Percentiles rank a stretch among this genome's conserved stretches.
Evolutionary conservation across 2,113 vertebrate genomes (phyloP).

Genomic region (Leucoraja erinaceus): DNA sequence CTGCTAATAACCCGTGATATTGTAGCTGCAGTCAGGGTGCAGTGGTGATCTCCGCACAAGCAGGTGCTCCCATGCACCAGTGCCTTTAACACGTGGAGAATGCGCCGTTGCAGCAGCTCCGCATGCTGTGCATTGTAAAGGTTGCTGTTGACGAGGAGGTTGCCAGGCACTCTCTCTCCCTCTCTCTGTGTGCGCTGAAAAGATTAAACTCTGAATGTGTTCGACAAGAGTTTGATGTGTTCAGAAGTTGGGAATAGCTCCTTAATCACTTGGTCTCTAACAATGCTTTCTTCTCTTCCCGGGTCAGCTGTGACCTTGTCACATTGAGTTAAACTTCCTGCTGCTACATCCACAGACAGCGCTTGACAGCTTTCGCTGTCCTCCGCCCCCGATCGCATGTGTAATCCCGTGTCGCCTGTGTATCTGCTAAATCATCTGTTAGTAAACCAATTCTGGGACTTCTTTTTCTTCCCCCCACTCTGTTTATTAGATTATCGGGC

Average conservation of each 20-base stretch:
- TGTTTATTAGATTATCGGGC: slow-evolving; percentile 79
- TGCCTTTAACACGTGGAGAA: no score
- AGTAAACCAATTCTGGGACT: slow-evolving; percentile 80
- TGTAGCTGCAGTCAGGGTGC: no score
- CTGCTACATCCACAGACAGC: slow-evolving; percentile 69
- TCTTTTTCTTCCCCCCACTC: slow-evolving; percentile 57
- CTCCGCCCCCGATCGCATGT: slow-evolving; percentile 60
- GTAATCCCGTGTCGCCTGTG: slow-evolving; percentile 76
- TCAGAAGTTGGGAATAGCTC: slow-evolving; percentile 82
- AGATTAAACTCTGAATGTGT: slow-evolving; percentile 85
- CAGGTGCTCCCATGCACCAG: not conserved
- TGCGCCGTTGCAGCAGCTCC: not conserved
- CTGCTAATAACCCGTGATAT: no score
- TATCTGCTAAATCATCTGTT: slow-evolving; percentile 70
- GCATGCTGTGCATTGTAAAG: not conserved
- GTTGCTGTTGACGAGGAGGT: not conserved
- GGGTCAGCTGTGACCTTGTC: slow-evolving; percentile 90
- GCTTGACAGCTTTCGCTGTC: slow-evolving; percentile 54
- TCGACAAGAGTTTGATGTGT: slow-evolving; percentile 88
- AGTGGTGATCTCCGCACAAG: not conserved
- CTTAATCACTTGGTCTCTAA: slow-evolving; percentile 87
- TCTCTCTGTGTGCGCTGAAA: slow-evolving; percentile 51
- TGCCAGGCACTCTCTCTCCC: slow-evolving; percentile 42
- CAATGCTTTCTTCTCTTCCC: slow-evolving; percentile 73
- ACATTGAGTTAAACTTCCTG: slow-evolving; percentile 85